Evolutionary conservation across 2,888 invertebrate species (phyloP), one percentile per base, ranked within the genome.

Genomic region (Helobdella robusta): DNA sequence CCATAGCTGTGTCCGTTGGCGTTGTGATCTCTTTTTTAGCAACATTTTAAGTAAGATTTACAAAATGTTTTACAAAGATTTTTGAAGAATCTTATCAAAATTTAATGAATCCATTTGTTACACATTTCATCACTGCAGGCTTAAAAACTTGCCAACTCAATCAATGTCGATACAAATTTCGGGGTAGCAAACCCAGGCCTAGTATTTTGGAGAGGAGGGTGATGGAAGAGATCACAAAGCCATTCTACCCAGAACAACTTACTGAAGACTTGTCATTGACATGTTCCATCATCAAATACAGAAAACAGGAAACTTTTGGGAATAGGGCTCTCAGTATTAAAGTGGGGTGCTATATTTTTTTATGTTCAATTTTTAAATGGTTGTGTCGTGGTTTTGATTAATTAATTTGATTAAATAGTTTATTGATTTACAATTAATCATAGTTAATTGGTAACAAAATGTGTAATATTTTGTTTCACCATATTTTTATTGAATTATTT

Each of bases 191-290:
- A 25, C 61, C 40, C 15, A 35, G 59, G 48, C 66, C 66, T 15
- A 59, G 56, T 11, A 52, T 46, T 23, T 28, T 64, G 20, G 59
- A 63, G 35, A 54, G 68, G 18, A 62, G 67, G 3, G 48, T 65
- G 23, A 44, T 68, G n/a, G 67, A 65, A 25, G 67, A 64, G 3
- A 54, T 68, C 32, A 65, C 67, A 23, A 50, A 56, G 30, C 67
- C 67, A 5, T 23, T 68, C 46, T 36, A 60, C 18, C 65, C 32
- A 5, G 58, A 67, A 18, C 50, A 36, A 32, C 8, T 68, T 58
- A 5, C 23, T n/a, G 32, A 68, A 1, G 60, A 66, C n/a, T 34
- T 40, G 3, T 34, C 30, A 23, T 28, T 56, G 11, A 20, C n/a
- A 20, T 67, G 67, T 30, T 30, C 64, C 20, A 36, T 64, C 23